Evolutionary conservation across 2,888 invertebrate genomes (phyloP).

Genomic region (Neria commutata): DNA sequence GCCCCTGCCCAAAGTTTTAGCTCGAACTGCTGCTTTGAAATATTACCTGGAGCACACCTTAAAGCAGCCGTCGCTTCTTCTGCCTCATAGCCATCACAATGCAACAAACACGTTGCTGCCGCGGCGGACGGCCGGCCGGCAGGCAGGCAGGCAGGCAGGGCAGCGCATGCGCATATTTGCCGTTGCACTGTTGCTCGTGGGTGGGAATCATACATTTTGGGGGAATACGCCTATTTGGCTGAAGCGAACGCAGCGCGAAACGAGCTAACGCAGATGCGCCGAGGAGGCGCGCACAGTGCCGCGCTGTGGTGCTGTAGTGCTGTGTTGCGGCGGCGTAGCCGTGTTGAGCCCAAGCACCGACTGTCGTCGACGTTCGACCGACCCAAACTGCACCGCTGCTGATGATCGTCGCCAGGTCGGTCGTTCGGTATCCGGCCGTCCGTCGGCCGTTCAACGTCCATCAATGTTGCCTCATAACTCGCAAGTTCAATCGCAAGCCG

Average conservation of each 20-base stretch:
- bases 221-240: slow-evolving; percentile 55
- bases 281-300: slow-evolving; percentile 37
- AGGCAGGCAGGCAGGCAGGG: slow-evolving; percentile 22
- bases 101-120: too few species aligned
- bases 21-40: slow-evolving; percentile 55
- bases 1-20: slow-evolving; percentile 35
- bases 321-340: slow-evolving; percentile 19
- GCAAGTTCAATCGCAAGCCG: slow-evolving; percentile 61
- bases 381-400: neutral
- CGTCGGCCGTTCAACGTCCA: slow-evolving; percentile 50
- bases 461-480: slow-evolving; percentile 59
- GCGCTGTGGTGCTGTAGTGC: slow-evolving; percentile 33
- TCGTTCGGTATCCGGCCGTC: slow-evolving; percentile 43
- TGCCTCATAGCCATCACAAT: too few species aligned
- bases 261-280: slow-evolving; percentile 4
- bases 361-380: slow-evolving; percentile 7
- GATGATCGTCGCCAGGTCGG: slow-evolving; percentile 32
- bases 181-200: slow-evolving; percentile 49
- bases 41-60: slow-evolving; percentile 61
- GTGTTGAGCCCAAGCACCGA: slow-evolving; percentile 24
- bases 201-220: slow-evolving; percentile 61
- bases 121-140: slow-evolving; percentile 15
- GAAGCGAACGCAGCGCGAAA: too few species aligned
- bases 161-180: slow-evolving; percentile 19
- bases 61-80: slow-evolving; percentile 45